Conservation (phyloP, 1,140 invertebrate species). For the Alviniconcha marisindica region DNA sequence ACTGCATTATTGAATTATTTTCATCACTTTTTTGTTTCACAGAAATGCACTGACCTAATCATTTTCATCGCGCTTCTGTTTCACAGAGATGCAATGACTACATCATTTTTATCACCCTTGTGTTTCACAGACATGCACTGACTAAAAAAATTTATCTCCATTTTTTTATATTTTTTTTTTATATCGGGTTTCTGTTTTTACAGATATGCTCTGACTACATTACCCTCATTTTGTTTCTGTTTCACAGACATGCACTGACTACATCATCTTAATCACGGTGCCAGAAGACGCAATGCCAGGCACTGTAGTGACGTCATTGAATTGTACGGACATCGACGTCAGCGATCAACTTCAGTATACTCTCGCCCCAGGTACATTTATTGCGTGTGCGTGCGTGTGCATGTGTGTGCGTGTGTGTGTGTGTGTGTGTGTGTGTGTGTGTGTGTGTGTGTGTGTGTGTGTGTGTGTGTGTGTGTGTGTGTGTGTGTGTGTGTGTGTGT, state of each 20-base stretch:
- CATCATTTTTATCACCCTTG: no score
- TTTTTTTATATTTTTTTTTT: neutral
- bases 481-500: no score
- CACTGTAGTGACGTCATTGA: slow-evolving; percentile 1
- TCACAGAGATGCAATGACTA: slow-evolving; percentile 17
- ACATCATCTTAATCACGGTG: slow-evolving; percentile 12
- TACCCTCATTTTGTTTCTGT: neutral
- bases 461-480: no score
- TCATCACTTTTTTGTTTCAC: neutral
- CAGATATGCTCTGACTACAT: slow-evolving; percentile 1
- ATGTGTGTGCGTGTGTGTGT: no score
- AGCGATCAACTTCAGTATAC: neutral
- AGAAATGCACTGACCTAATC: neutral
- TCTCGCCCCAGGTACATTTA: neutral
- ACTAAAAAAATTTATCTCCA: no score
- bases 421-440: no score
- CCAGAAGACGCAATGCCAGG: neutral
- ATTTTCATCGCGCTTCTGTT: neutral
- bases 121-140: no score
- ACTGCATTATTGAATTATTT: no score
- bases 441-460: no score
- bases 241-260: neutral
- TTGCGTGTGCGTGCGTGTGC: no score
- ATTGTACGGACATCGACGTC: slow-evolving; percentile 16
- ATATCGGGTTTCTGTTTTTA: neutral